Evolutionary conservation across 2,797 vertebrate genomes (phyloP).

Genomic region (Tenualosa thibaudeaui): DNA sequence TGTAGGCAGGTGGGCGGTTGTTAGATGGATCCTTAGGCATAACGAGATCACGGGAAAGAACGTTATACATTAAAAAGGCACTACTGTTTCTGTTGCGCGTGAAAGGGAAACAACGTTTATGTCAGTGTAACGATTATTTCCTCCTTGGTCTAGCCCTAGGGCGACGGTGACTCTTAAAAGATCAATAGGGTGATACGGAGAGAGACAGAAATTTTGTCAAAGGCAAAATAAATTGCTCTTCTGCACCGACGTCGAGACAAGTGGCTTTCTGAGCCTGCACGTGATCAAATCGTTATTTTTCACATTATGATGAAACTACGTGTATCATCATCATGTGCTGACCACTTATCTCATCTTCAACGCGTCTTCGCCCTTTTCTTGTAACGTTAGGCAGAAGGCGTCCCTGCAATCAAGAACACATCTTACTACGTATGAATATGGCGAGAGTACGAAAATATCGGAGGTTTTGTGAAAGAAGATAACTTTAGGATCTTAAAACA

Average conservation of each 20-base stretch:
- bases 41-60: background rate
- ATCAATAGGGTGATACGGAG: background rate
- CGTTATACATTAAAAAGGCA: no score
- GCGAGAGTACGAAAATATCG: background rate
- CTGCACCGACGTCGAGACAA: background rate
- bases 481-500: conserved; percentile 30
- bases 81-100: background rate
- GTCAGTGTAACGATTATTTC: conserved; percentile 11
- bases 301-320: background rate
- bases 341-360: conserved; percentile 17
- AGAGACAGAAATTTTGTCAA: background rate
- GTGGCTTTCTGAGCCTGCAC: background rate
- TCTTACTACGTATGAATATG: background rate
- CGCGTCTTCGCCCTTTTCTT: conserved; percentile 14
- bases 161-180: background rate
- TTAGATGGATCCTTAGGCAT: background rate
- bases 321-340: background rate
- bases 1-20: background rate
- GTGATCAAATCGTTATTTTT: background rate
- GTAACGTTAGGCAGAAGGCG: background rate
- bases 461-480: background rate
- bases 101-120: background rate
- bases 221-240: background rate
- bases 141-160: background rate
- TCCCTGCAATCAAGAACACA: background rate